These are phyloP conservation scores for Epinephelus lanceolatus DNA, from an alignment of 2,113 vertebrate species.

Conservation along the genomic window DNA sequence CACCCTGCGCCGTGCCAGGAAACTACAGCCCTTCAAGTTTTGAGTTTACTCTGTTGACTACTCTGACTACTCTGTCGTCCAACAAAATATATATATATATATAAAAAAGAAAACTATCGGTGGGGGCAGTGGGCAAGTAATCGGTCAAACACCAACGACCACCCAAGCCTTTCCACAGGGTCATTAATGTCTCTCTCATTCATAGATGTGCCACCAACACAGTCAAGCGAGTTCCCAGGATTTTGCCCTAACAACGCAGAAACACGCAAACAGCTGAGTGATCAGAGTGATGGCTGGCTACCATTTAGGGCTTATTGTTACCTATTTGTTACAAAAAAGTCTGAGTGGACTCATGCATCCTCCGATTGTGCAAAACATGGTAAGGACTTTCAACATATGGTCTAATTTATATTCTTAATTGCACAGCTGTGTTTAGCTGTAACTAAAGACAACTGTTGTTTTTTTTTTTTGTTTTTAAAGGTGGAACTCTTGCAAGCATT, in stretches of 20 bases:
- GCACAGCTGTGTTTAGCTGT: constrained; percentile 1
- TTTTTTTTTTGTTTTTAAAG: constrained; percentile 42
- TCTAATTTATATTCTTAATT: background rate
- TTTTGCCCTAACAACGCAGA: constrained; percentile 80
- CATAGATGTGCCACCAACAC: constrained; percentile 87
- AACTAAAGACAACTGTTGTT: constrained; percentile 60
- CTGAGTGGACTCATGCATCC: constrained; percentile 85
- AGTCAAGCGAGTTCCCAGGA: constrained; percentile 83
- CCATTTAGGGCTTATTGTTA: constrained; percentile 90
- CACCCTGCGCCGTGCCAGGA: too few species aligned
- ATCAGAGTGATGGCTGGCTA: constrained; percentile 78
- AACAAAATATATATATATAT: too few species aligned
- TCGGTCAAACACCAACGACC: too few species aligned
- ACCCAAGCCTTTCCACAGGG: background rate
- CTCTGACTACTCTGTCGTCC: too few species aligned
- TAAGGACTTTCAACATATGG: constrained; percentile 38
- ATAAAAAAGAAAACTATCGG: too few species aligned
- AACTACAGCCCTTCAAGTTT: too few species aligned
- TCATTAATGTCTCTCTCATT: constrained; percentile 45
- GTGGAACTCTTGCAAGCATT: constrained; percentile 84
- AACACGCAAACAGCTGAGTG: fast-evolving
- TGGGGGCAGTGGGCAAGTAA: too few species aligned
- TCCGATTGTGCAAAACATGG: constrained; percentile 85
- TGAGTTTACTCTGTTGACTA: too few species aligned
- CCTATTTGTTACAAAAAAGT: constrained; percentile 75